Percentiles rank a stretch among this genome's conserved stretches.
Evolutionary conservation across 2,888 invertebrate genomes (phyloP).

Genomic region (Acleris laterana): DNA sequence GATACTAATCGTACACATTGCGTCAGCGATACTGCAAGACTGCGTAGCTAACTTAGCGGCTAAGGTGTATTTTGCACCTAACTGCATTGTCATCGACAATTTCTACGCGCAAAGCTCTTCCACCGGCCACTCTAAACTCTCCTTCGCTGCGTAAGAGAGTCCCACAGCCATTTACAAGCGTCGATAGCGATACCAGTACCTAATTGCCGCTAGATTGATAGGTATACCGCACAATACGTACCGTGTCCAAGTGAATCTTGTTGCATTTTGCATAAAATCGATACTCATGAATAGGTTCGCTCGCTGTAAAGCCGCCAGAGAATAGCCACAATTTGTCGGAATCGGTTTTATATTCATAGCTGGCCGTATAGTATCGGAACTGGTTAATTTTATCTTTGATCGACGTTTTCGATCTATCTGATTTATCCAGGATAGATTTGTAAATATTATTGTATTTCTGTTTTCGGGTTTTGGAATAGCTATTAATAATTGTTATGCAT

Average conservation of each 20-base stretch:
- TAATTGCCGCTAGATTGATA: constrained; percentile 71
- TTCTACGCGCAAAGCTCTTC: too few species aligned
- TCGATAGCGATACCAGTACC: constrained; percentile 60
- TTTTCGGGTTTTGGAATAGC: too few species aligned
- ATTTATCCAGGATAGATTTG: too few species aligned
- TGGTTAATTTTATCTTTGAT: constrained; percentile 57
- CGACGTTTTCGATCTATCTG: constrained; percentile 28
- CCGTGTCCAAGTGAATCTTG: constrained; percentile 80
- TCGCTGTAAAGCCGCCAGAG: constrained; percentile 64
- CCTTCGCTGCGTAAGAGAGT: too few species aligned
- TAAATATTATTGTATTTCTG: too few species aligned
- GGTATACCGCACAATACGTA: constrained; percentile 64
- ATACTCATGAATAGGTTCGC: constrained; percentile 80
- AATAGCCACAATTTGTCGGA: constrained; percentile 68
- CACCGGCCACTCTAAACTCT: too few species aligned
- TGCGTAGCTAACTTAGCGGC: too few species aligned
- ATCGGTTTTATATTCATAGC: constrained; percentile 70
- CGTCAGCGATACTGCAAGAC: too few species aligned
- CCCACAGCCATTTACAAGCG: constrained; percentile 62
- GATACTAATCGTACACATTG: too few species aligned
- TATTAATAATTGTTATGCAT: too few species aligned
- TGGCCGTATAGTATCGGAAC: constrained; percentile 51
- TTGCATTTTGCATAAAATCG: constrained; percentile 85
- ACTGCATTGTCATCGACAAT: too few species aligned
- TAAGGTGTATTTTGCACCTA: too few species aligned